Conservation (phyloP, 2,797 vertebrate genomes). For the Siniperca obscura region DNA sequence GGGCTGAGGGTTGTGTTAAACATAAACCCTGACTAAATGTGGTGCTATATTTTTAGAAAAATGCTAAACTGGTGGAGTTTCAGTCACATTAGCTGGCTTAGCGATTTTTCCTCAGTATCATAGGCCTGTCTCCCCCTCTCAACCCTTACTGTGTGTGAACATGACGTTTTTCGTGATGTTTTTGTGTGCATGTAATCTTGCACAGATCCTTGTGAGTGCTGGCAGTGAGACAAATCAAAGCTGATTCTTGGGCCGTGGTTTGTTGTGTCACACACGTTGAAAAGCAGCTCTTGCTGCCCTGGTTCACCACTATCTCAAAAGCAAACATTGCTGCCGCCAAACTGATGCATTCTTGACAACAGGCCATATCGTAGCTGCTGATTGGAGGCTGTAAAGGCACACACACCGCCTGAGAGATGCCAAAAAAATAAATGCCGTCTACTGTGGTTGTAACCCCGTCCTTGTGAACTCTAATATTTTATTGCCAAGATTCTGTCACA, state of each 20-base stretch:
- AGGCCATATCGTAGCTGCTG: slow-evolving; percentile 70
- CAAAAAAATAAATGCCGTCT: slow-evolving; percentile 63
- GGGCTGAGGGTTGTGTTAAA: slow-evolving; percentile 36
- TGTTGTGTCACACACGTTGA: slow-evolving; percentile 50
- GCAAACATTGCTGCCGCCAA: slow-evolving; percentile 59
- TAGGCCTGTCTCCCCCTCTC: slow-evolving; percentile 1
- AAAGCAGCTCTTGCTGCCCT: slow-evolving; percentile 45
- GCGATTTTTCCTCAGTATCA: slow-evolving; percentile 27
- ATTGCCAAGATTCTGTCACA: slow-evolving; percentile 49
- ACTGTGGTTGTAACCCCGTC: slow-evolving; percentile 55
- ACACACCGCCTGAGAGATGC: slow-evolving; percentile 48
- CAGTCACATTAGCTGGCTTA: slow-evolving; percentile 29
- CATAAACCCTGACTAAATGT: slow-evolving; percentile 49
- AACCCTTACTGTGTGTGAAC: background rate
- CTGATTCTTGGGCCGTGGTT: slow-evolving; percentile 26
- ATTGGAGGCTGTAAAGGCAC: slow-evolving; percentile 57
- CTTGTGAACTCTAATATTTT: slow-evolving; percentile 43
- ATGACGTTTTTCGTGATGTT: background rate
- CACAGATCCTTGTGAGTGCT: slow-evolving; percentile 10
- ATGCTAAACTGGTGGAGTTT: slow-evolving; percentile 26
- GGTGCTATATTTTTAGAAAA: slow-evolving; percentile 27
- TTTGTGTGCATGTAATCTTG: background rate
- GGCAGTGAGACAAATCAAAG: slow-evolving; percentile 36
- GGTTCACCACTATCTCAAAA: slow-evolving; percentile 68
- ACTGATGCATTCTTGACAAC: slow-evolving; percentile 76